Evolutionary conservation across 2,888 invertebrate genomes (phyloP).

Genomic region (Epinotia nisella): DNA sequence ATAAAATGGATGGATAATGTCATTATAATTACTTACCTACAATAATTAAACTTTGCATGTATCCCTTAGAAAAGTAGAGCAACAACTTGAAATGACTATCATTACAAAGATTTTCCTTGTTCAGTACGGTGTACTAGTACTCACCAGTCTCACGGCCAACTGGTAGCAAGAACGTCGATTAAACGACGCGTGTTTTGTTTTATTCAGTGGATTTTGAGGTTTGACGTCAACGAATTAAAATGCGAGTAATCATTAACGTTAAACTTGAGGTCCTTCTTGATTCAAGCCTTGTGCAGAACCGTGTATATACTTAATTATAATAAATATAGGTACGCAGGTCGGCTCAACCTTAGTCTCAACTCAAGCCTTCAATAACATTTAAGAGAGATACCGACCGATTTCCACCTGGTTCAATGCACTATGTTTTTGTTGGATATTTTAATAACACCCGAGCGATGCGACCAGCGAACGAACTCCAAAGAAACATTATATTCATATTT

Average conservation of each 20-base stretch:
- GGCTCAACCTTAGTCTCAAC: conserved; percentile 7
- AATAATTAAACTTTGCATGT: neutral
- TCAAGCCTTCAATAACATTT: conserved; percentile 10
- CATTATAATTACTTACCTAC: neutral
- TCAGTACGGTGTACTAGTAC: conserved; percentile 11
- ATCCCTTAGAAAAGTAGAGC: conserved; percentile 27
- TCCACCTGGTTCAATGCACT: conserved; percentile 32
- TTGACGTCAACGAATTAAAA: conserved; percentile 38
- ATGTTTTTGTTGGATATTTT: neutral
- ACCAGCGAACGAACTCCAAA: neutral
- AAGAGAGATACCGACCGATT: neutral
- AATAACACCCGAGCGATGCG: neutral
- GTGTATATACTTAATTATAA: neutral
- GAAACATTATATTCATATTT: neutral
- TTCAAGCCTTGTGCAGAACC: neutral
- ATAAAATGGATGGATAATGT: neutral
- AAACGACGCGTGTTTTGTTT: conserved; percentile 29
- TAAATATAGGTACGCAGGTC: neutral
- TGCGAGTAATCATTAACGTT: neutral
- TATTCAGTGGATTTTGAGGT: conserved; percentile 25
- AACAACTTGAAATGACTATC: conserved; percentile 17
- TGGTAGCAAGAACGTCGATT: conserved; percentile 20
- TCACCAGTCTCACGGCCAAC: conserved; percentile 33
- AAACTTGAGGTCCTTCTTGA: conserved; percentile 3
- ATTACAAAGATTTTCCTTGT: conserved; percentile 38